Percentiles rank a stretch among this genome's conserved stretches.
These are phyloP conservation scores for Apoderus coryli DNA, from an alignment of 2,888 invertebrate genomes.

Conservation along the genomic window DNA sequence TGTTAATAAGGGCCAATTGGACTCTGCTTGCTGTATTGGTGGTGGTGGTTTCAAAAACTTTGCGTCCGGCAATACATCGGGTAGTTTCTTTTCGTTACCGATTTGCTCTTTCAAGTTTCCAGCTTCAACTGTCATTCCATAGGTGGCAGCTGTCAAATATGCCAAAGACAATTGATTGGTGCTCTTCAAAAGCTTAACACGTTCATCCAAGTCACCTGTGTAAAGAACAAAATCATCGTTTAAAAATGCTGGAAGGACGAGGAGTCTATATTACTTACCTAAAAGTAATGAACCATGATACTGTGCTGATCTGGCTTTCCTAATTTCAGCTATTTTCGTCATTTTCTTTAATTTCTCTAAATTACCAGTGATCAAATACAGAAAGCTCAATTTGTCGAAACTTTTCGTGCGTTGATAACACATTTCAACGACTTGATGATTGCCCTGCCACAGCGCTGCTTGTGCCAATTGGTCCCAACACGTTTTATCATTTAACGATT, in stretches of 20 bases:
- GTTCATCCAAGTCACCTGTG: constrained; percentile 74
- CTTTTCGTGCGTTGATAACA: constrained; percentile 99
- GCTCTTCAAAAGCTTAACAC: constrained; percentile 68
- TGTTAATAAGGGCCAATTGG: constrained; percentile 93
- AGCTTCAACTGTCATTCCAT: constrained; percentile 72
- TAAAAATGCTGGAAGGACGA: constrained; percentile 3
- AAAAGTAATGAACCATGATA: constrained; percentile 88
- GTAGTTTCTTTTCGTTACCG: constrained; percentile 37
- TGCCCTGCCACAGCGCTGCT: constrained; percentile 69
- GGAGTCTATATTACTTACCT: constrained; percentile 16
- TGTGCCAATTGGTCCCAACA: constrained; percentile 95
- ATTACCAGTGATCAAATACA: constrained; percentile 97
- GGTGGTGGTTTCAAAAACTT: constrained; percentile 72
- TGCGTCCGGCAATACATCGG: constrained; percentile 61
- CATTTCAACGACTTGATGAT: constrained; percentile 86
- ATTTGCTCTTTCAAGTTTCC: constrained; percentile 53
- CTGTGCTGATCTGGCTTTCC: constrained; percentile 93
- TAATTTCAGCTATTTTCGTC: constrained; percentile 98
- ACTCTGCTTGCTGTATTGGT: constrained; percentile 80
- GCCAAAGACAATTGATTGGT: constrained; percentile 69
- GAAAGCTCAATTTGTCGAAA: constrained; percentile 95
- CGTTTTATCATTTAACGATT: constrained; percentile 80
- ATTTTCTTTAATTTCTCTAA: constrained; percentile 93
- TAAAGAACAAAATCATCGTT: constrained; percentile 5
- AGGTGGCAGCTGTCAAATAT: constrained; percentile 87